phyloP scores from a whole-genome alignment of 1,140 invertebrate genomes.

The Cardiocondyla obscurior region DNA sequence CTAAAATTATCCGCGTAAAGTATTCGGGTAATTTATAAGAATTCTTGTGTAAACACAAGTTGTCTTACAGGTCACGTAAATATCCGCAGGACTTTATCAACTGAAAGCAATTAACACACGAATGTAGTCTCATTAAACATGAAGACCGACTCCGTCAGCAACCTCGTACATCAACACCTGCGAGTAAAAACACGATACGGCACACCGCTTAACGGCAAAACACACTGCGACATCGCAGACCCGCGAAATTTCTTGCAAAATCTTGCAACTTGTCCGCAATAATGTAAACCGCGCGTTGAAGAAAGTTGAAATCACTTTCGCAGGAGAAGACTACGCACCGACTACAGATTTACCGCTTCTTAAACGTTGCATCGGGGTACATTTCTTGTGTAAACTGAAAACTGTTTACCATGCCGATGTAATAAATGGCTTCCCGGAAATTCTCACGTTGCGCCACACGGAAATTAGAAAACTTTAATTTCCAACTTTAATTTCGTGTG shows the following conservation, averaged over 20 bases:
- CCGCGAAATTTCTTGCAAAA: conserved; percentile 2
- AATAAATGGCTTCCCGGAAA: conserved; percentile 37
- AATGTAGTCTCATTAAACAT: conserved; percentile 31
- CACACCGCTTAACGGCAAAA: conserved; percentile 1
- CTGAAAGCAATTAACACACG: neutral
- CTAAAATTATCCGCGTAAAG: neutral
- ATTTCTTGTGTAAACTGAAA: conserved; percentile 35
- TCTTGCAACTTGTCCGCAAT: neutral
- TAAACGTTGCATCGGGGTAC: conserved; percentile 1
- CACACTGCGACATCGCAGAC: neutral
- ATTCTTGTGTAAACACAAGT: neutral
- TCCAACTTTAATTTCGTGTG: neutral
- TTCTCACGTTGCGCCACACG: conserved; percentile 10
- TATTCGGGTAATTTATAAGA: neutral
- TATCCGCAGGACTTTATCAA: neutral
- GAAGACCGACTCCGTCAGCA: neutral
- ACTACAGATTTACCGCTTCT: neutral
- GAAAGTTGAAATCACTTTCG: conserved; percentile 20
- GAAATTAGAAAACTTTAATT: conserved; percentile 54
- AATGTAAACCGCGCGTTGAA: neutral
- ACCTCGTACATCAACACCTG: neutral
- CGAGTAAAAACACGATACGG: conserved; percentile 9
- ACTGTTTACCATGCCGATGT: conserved; percentile 9
- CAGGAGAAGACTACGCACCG: neutral
- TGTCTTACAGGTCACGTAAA: neutral